Evolutionary conservation across 2,888 invertebrate species (phyloP).

Genomic region (Erynnis tages): DNA sequence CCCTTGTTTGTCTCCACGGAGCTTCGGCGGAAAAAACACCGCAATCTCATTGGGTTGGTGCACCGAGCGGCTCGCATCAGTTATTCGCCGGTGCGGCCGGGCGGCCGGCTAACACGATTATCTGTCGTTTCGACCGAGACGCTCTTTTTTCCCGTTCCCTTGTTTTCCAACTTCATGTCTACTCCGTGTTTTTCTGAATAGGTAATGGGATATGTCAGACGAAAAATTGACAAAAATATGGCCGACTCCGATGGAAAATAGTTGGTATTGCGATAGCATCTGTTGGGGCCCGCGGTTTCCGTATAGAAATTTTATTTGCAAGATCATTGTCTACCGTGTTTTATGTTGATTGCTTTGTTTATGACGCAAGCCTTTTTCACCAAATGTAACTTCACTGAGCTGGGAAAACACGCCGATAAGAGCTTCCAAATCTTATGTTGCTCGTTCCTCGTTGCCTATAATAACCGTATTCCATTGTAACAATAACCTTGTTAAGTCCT

Average conservation of each 20-base stretch:
- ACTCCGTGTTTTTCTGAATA: conserved; percentile 78
- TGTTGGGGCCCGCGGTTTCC: conserved; percentile 52
- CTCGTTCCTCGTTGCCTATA: conserved; percentile 2
- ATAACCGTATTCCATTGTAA: conserved; percentile 14
- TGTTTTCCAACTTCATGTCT: conserved; percentile 79
- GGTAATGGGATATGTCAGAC: conserved; percentile 79
- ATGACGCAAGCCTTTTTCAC: conserved; percentile 21
- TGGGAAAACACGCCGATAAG: background rate
- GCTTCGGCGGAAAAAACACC: conserved; percentile 74
- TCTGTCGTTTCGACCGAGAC: conserved; percentile 77
- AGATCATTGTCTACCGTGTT: conserved; percentile 63
- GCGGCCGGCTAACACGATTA: conserved; percentile 76
- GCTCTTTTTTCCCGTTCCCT: conserved; percentile 76
- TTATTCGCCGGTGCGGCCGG: conserved; percentile 68
- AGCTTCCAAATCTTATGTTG: background rate
- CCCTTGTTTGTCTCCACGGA: conserved; percentile 77
- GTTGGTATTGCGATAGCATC: conserved; percentile 76
- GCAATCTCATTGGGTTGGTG: conserved; percentile 77
- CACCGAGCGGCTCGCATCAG: conserved; percentile 69
- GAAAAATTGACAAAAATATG: conserved; percentile 81
- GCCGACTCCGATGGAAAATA: conserved; percentile 71
- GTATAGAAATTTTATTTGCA: conserved; percentile 61
- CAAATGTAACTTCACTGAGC: background rate
- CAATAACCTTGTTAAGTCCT: conserved; percentile 27
- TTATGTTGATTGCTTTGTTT: conserved; percentile 39